phyloP scores from a whole-genome alignment of 2,888 invertebrate genomes.

The Monopis laevigella region DNA sequence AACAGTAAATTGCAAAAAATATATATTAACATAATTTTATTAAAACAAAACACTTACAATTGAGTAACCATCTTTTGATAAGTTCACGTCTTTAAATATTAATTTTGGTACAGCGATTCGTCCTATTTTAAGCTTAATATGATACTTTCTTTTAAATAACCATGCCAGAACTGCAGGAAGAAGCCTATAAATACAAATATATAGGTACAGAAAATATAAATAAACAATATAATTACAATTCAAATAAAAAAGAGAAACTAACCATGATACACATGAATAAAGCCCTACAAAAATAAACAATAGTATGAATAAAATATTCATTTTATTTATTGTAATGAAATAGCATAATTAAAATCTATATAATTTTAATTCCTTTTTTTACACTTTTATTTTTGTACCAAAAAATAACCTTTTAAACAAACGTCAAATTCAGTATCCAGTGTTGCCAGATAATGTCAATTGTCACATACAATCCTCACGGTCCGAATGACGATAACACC shows the following conservation, averaged over 20 bases:
- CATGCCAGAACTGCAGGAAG: constrained; percentile 81
- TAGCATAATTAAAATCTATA: too few species aligned
- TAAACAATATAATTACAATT: constrained; percentile 25
- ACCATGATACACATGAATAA: constrained; percentile 73
- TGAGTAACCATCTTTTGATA: constrained; percentile 81
- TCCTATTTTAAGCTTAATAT: constrained; percentile 81
- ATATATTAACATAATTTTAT: not conserved
- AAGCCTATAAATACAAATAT: constrained; percentile 75
- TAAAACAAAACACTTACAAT: constrained; percentile 71
- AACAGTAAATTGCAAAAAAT: too few species aligned
- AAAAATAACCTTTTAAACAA: too few species aligned
- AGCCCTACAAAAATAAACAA: constrained; percentile 45
- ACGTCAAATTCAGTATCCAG: too few species aligned
- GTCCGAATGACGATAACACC: too few species aligned
- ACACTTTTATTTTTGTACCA: too few species aligned
- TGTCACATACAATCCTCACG: too few species aligned
- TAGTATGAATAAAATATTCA: constrained; percentile 46
- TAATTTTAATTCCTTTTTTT: too few species aligned
- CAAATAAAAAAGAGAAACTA: constrained; percentile 28
- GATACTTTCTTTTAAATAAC: constrained; percentile 82
- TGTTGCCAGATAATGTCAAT: too few species aligned
- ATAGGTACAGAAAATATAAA: constrained; percentile 33
- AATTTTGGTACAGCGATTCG: constrained; percentile 84
- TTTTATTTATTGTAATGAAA: too few species aligned
- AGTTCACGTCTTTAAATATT: constrained; percentile 80